These are phyloP conservation scores for Strix uralensis DNA, from an alignment of 2,113 vertebrate species.

Conservation along the genomic window DNA sequence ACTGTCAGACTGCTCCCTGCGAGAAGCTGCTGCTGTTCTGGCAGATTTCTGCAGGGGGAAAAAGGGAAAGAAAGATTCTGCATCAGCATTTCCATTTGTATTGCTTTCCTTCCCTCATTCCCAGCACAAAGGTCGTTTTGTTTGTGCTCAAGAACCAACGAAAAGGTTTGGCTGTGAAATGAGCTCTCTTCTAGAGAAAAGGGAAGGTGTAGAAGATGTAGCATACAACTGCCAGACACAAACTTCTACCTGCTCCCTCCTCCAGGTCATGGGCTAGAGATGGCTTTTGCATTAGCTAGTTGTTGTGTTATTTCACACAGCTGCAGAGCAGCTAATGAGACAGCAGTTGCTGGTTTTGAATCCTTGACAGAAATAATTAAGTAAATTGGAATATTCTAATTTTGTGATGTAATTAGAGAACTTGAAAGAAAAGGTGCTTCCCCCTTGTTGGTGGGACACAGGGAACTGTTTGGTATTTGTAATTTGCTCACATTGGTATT, in stretches of 20 bases:
- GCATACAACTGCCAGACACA: not conserved
- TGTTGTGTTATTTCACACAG: not conserved
- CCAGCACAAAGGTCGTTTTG: constrained; percentile 49
- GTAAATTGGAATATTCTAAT: not conserved
- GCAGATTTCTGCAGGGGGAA: constrained; percentile 7
- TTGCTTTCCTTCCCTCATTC: not conserved
- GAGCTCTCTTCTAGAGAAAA: not conserved
- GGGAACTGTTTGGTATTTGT: not conserved
- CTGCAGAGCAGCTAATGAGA: not conserved
- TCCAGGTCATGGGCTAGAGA: not conserved
- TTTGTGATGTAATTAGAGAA: not conserved
- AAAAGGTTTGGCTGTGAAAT: constrained; percentile 36
- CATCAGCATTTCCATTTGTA: constrained; percentile 14
- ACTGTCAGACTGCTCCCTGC: not conserved
- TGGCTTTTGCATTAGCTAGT: not conserved
- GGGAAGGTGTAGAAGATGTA: not conserved
- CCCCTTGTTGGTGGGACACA: not conserved
- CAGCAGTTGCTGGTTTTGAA: not conserved
- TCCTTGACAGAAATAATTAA: not conserved
- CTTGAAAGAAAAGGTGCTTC: not conserved
- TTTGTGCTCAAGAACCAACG: constrained; percentile 39
- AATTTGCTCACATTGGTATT: not conserved
- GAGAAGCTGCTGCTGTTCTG: not conserved
- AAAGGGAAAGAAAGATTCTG: constrained; percentile 10
- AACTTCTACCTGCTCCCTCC: not conserved